A percentile compares a stretch with the other conserved stretches of the same genome.
Conservation (phyloP, 1,140 invertebrate species). For the Phortica variegata region DNA sequence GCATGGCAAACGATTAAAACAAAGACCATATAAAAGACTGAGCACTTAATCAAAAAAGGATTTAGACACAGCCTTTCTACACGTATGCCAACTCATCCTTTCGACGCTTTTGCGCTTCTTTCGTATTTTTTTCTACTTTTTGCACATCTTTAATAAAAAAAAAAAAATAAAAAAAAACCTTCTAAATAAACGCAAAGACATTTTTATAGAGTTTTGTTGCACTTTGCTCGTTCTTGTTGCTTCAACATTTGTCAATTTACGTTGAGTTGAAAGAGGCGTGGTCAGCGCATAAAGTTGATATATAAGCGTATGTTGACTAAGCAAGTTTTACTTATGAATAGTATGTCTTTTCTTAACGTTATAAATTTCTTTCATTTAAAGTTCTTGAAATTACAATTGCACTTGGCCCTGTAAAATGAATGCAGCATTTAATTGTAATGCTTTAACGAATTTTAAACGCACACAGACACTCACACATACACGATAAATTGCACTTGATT, state of each 20-base stretch:
- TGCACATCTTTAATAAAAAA: conserved; percentile 8
- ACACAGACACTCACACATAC: too few relatives aligned
- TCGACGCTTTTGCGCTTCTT: conserved; percentile 48
- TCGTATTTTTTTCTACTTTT: conserved; percentile 32
- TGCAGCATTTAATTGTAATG: too few relatives aligned
- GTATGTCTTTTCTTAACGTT: too few relatives aligned
- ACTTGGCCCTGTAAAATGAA: too few relatives aligned
- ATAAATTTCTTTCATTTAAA: too few relatives aligned
- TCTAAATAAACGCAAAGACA: conserved; percentile 53
- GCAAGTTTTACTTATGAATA: too few relatives aligned
- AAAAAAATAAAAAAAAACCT: conserved; percentile 34
- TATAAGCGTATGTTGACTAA: conserved; percentile 50
- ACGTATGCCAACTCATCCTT: conserved; percentile 35
- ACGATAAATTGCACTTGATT: too few relatives aligned
- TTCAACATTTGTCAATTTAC: conserved; percentile 50
- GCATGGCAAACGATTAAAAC: conserved; percentile 48
- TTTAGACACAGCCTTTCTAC: conserved; percentile 16
- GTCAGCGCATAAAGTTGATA: conserved; percentile 47
- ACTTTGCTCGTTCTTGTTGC: conserved; percentile 15
- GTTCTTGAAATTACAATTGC: too few relatives aligned
- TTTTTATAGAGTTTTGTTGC: conserved; percentile 34
- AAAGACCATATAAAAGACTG: conserved; percentile 52
- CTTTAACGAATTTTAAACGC: too few relatives aligned
- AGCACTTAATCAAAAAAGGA: conserved; percentile 53
- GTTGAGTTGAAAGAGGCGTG: conserved; percentile 56